Evolutionary conservation across 2,113 vertebrate genomes (phyloP), one percentile per base, ranked within the genome.

Genomic region (Tachuris rubrigastra): DNA sequence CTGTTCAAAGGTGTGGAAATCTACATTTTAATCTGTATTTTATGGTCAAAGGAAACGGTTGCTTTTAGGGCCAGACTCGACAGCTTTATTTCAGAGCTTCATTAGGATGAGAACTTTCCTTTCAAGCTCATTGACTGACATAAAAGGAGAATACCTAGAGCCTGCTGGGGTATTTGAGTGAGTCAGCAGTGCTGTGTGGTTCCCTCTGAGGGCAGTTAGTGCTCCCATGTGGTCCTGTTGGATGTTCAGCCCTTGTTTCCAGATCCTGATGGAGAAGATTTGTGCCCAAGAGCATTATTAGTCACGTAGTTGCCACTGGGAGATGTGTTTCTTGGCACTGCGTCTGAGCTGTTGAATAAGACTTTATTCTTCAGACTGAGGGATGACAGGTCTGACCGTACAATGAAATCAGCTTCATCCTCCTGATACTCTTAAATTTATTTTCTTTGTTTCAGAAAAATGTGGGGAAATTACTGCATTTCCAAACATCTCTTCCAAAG

Each of bases 401-500:
- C 53, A 12, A 39, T 69, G 50, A 85, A 92, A 90, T 73, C 46
- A 19, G 30, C 25, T 88, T 83, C 2, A 0, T 80, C n/a, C 55
- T 90, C 75, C 13, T 88, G 63, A 47, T 46, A 21, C 25, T 78
- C 69, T 59, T 75, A 49, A 58, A 66, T 89, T 77, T 77, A 35
- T 90, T 91, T 87, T 49, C 81, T 82, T 90, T 91, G 78, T 85
- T 81, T 81, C 24, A 35, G 42, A 84, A 84, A 90, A 87, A 75
- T 28, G 27, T 41, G 39, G 42, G 58, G 60, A 90, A 96, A 87
- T 91, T 41, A n/a, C 27, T 65, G 52, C 35, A 22, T 95, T 92
- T 85, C 73, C 69, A 85, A 85, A 79, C 28, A 42, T 62, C 55
- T 42, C 41, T 78, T 86, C 47, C 63, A 44, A 81, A 77, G 83